These are phyloP conservation scores for Pinna nobilis DNA, from an alignment of 1,140 invertebrate species.

Conservation along the genomic window DNA sequence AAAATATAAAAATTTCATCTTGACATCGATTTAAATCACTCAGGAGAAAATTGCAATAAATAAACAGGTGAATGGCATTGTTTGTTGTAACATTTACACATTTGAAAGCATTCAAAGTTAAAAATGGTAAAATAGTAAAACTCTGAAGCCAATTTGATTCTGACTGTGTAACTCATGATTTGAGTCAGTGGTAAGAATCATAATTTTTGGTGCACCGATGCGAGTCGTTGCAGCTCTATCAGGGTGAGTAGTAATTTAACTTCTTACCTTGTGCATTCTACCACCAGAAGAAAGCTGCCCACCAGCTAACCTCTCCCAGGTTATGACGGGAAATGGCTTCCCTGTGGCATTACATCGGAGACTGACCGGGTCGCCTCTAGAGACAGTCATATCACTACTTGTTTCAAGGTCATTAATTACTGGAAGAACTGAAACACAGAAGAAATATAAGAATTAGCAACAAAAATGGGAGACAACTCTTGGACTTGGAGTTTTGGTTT, in stretches of 20 bases:
- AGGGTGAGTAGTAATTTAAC: background rate
- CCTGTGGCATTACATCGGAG: constrained; percentile 59
- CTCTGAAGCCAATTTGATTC: no score
- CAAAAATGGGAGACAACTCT: background rate
- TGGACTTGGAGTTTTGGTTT: background rate
- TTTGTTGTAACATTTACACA: background rate
- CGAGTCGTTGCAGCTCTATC: background rate
- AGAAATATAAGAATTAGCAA: background rate
- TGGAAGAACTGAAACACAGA: constrained; percentile 49
- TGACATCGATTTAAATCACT: no score
- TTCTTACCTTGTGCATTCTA: constrained; percentile 46
- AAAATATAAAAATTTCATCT: background rate
- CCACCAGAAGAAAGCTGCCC: constrained; percentile 60
- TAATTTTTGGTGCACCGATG: no score
- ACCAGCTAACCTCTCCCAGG: constrained; percentile 59
- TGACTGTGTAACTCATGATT: no score
- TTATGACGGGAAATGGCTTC: constrained; percentile 53
- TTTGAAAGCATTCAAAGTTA: background rate
- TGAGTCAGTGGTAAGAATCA: no score
- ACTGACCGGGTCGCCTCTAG: constrained; percentile 43
- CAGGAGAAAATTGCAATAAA: no score
- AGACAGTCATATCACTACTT: constrained; percentile 58
- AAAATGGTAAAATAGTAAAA: background rate
- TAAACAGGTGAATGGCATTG: no score
- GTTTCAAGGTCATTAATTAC: constrained; percentile 59